These are phyloP conservation scores for Neelides folsomi DNA, from an alignment of 2,888 invertebrate species.

Conservation along the genomic window DNA sequence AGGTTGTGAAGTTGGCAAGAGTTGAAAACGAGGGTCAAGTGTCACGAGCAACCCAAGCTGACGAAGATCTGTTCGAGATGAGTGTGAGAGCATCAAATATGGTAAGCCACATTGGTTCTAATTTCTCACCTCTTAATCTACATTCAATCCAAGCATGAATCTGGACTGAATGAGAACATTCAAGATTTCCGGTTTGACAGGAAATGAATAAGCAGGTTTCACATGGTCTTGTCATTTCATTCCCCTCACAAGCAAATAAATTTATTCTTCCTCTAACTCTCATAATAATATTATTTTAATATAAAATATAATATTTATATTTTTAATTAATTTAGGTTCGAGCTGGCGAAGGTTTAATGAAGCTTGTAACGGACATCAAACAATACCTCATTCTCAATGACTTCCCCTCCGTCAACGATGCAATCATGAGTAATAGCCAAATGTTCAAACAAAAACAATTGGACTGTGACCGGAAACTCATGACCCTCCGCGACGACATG, in stretches of 20 bases:
- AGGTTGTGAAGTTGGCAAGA: slow-evolving; percentile 75
- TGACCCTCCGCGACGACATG: slow-evolving; percentile 85
- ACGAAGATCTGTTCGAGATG: slow-evolving; percentile 93
- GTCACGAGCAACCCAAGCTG: slow-evolving; percentile 78
- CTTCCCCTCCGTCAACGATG: slow-evolving; percentile 94
- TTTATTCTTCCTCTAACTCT: too few relatives aligned
- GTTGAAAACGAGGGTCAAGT: slow-evolving; percentile 77
- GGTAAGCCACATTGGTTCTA: slow-evolving; percentile 36
- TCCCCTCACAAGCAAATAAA: too few relatives aligned
- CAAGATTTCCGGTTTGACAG: too few relatives aligned
- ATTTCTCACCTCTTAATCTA: too few relatives aligned
- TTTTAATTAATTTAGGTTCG: slow-evolving; percentile 48
- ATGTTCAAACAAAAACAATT: slow-evolving; percentile 77
- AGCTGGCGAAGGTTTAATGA: slow-evolving; percentile 93
- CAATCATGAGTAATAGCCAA: slow-evolving; percentile 85
- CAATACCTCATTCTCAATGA: slow-evolving; percentile 96
- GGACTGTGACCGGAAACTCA: slow-evolving; percentile 84
- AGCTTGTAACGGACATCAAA: slow-evolving; percentile 91
- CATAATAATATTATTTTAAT: too few relatives aligned
- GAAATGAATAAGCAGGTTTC: too few relatives aligned
- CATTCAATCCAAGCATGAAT: too few relatives aligned
- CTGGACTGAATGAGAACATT: too few relatives aligned
- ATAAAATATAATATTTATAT: not conserved
- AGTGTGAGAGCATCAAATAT: slow-evolving; percentile 92
- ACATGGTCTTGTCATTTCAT: too few relatives aligned